Evolutionary conservation across 2,888 invertebrate genomes (phyloP), one percentile per base, ranked within the genome.

Genomic region (Aphodius sticticus): DNA sequence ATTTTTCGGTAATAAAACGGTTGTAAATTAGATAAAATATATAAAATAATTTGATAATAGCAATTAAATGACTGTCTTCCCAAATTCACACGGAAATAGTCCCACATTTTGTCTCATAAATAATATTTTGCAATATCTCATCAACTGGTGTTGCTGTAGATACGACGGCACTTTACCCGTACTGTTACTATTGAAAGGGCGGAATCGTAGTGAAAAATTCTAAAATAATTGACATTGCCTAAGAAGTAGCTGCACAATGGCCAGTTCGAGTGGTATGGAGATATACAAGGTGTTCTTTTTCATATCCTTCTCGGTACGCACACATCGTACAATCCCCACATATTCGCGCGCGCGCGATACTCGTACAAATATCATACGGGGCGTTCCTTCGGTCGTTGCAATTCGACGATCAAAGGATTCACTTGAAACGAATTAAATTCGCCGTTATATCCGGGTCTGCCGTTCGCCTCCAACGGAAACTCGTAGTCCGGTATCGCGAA

Each of bases 401-500:
- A 15, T 15, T 79, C 76, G 15, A 71, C 70, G 26, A 79, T 70
- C 26, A 82, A 80, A 4, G 83, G 81, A 78, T 84, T 85, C 15
- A 85, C 87, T 81, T 88, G 87, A 83, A 89, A 89, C n/a, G 89
- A 89, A 83, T 85, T 87, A n/a, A 87, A 84, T 3, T 86, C 85
- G 81, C 87, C 86, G 35, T 87, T 88, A 78, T 90, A 90, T 78
- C 87, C 85, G 5, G 89, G 89, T 77, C 89, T 84, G 0, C 84
- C 80, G 4, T 84, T 87, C 6, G 83, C 79, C 79, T 89, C 90
- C 78, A 90, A 83, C 0, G 89, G 90, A 85, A 90, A 89, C 77
- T 89, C 88, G 79, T 88, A 89, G 81, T 89, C 89, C 0, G 90
- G 90, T 79, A 90, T 89, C 6, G 87, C 85, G 82, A 88, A 88